Evolutionary conservation across 2,888 invertebrate genomes (phyloP).

Genomic region (Melanotus villosus): DNA sequence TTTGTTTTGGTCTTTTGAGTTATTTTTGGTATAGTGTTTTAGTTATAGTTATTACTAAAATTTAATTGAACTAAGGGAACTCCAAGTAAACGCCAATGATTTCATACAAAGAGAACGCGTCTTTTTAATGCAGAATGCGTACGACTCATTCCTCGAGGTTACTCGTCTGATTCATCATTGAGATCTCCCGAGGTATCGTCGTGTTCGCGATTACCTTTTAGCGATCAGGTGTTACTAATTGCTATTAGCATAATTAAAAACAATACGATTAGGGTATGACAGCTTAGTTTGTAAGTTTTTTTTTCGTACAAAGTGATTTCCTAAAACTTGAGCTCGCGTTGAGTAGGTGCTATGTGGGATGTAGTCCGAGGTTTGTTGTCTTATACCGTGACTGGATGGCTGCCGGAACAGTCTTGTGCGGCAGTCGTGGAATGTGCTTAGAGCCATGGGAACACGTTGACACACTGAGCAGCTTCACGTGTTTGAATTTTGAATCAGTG

Average conservation of each 20-base stretch:
- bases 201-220: background rate
- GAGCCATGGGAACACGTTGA: constrained; percentile 60
- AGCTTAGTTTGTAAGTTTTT: background rate
- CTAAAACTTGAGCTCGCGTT: constrained; percentile 3
- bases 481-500: constrained; percentile 36
- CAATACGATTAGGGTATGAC: background rate
- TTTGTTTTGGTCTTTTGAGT: no score
- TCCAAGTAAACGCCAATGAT: no score
- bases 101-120: no score
- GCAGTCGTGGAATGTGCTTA: constrained; percentile 59
- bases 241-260: background rate
- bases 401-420: constrained; percentile 55
- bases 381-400: constrained; percentile 52
- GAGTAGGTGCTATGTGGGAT: constrained; percentile 46
- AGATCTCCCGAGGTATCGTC: constrained; percentile 25
- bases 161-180: constrained; percentile 43
- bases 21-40: no score
- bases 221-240: background rate
- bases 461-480: constrained; percentile 54
- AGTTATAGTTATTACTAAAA: no score
- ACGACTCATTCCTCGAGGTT: constrained; percentile 23
- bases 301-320: background rate
- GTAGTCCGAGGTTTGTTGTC: constrained; percentile 46
- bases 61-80: no score
- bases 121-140: background rate